phyloP scores from a whole-genome alignment of 2,888 invertebrate species.

The Leptogaster cylindrica region DNA sequence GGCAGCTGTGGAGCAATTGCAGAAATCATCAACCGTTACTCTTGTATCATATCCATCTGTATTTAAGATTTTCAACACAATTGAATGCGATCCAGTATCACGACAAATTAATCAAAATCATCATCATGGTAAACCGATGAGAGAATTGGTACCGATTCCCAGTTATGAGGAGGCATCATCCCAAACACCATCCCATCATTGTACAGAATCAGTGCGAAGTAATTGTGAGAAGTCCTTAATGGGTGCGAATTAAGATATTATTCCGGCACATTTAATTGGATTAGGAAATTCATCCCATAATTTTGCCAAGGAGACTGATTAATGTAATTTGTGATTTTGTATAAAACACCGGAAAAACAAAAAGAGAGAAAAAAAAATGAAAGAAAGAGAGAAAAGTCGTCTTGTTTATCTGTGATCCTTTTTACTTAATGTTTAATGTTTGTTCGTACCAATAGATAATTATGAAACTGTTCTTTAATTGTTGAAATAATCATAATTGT shows the following conservation, averaged over 20 bases:
- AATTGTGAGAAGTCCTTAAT: constrained; percentile 1
- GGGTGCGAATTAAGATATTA: constrained; percentile 2
- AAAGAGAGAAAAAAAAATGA: no score
- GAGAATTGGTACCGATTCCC: background rate
- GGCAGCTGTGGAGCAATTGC: constrained; percentile 67
- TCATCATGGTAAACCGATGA: background rate
- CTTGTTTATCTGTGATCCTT: constrained; percentile 33
- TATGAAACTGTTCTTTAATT: background rate
- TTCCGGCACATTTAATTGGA: background rate
- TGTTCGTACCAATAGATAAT: background rate
- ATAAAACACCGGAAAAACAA: background rate
- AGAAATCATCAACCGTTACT: constrained; percentile 55
- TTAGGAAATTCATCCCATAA: background rate
- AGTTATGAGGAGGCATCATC: constrained; percentile 7
- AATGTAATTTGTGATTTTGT: constrained; percentile 14
- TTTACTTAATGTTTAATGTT: constrained; percentile 7
- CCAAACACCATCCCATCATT: no score
- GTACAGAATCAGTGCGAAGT: no score
- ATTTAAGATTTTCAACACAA: constrained; percentile 41
- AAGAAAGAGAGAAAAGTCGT: no score
- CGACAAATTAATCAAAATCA: no score
- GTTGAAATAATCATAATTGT: background rate
- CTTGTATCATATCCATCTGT: constrained; percentile 41
- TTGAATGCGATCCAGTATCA: no score
- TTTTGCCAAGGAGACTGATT: constrained; percentile 23